These are phyloP conservation scores for Ephestia elutella DNA, from an alignment of 1,140 invertebrate species.

Conservation along the genomic window DNA sequence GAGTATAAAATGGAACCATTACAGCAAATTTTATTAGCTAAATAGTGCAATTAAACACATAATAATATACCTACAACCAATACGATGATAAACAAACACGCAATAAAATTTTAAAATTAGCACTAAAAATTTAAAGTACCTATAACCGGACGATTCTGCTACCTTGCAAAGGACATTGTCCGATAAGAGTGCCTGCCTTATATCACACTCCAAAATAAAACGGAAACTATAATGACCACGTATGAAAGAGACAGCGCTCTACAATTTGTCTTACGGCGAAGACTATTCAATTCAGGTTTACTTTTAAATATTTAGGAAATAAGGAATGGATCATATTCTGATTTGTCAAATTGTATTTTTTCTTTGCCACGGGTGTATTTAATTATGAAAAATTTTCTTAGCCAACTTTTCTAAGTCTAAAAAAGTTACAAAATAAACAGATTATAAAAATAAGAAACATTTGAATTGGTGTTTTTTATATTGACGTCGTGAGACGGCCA, in stretches of 20 bases:
- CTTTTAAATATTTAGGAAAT: no score
- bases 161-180: background rate
- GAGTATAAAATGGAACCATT: background rate
- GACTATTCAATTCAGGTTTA: no score
- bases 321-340: no score
- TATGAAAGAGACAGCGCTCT: no score
- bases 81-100: background rate
- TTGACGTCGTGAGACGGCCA: background rate
- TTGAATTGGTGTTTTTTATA: background rate
- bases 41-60: background rate
- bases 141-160: background rate
- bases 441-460: background rate
- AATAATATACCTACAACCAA: background rate
- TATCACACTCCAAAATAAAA: background rate
- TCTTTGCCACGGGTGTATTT: no score
- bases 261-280: no score
- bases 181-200: background rate
- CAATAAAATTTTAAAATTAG: background rate
- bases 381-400: no score
- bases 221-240: no score
- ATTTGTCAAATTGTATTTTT: no score
- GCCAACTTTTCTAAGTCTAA: background rate
- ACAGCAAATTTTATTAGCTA: background rate
- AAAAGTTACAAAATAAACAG: background rate
- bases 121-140: background rate